Evolutionary conservation across 2,888 invertebrate genomes (phyloP).

Genomic region (Deilephila porcellus): DNA sequence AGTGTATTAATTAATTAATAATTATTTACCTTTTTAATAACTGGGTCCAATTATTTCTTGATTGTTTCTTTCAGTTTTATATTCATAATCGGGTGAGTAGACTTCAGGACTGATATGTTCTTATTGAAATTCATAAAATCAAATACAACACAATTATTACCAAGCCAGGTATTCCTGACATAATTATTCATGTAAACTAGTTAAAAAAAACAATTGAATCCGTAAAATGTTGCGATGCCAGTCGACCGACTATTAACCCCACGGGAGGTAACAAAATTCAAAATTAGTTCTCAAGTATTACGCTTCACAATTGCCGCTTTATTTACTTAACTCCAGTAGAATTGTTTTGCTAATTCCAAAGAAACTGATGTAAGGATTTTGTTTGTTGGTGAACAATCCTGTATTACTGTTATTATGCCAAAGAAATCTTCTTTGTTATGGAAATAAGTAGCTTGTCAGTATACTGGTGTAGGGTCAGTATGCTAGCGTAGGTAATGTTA

Average conservation of each 20-base stretch:
- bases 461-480: no score
- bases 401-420: not conserved
- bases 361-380: not conserved
- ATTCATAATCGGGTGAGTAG: no score
- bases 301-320: constrained; percentile 13
- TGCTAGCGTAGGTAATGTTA: no score
- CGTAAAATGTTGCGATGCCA: not conserved
- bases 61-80: no score
- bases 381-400: not conserved
- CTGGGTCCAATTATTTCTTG: no score
- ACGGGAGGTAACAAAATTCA: constrained; percentile 3
- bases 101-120: no score
- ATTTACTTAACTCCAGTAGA: constrained; percentile 8
- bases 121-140: not conserved
- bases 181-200: constrained; percentile 2
- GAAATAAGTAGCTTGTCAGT: no score
- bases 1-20: no score
- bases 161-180: no score
- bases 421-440: no score
- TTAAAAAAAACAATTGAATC: not conserved
- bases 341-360: constrained; percentile 4
- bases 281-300: constrained; percentile 15
- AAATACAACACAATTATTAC: not conserved
- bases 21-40: no score
- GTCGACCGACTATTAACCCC: not conserved